Evolutionary conservation across 2,113 vertebrate species (phyloP).

Genomic region (Oncorhynchus tshawytscha): DNA sequence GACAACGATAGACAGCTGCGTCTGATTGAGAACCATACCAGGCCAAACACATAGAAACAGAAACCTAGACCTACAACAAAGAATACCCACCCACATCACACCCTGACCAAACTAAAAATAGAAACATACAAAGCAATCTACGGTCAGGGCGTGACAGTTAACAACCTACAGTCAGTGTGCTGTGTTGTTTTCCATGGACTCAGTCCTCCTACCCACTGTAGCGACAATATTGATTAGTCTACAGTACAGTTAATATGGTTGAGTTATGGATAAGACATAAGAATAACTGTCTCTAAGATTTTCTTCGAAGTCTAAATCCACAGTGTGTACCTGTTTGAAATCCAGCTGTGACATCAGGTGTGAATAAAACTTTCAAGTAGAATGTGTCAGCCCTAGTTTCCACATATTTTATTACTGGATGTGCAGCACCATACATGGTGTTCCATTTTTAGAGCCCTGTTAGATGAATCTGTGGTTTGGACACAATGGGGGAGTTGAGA

Average conservation of each 20-base stretch:
- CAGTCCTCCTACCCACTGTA: neutral
- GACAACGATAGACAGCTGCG: too few relatives aligned
- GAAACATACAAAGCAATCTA: too few relatives aligned
- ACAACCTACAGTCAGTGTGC: neutral
- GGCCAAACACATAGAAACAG: too few relatives aligned
- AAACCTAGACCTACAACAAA: too few relatives aligned
- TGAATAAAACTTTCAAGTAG: slow-evolving; percentile 60
- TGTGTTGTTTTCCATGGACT: neutral
- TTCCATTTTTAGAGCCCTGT: slow-evolving; percentile 62
- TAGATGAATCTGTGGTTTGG: slow-evolving; percentile 68
- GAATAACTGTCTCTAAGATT: slow-evolving; percentile 16
- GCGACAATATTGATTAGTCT: neutral
- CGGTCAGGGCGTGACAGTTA: neutral
- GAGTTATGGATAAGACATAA: neutral
- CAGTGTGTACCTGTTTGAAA: slow-evolving; percentile 5
- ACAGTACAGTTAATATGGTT: slow-evolving; percentile 3
- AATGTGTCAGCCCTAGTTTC: slow-evolving; percentile 53
- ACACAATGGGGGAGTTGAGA: slow-evolving; percentile 61
- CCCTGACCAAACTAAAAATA: too few relatives aligned
- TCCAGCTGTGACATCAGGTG: slow-evolving; percentile 47
- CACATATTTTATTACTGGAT: slow-evolving; percentile 57
- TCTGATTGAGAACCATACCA: too few relatives aligned
- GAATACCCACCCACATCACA: too few relatives aligned
- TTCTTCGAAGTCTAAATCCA: slow-evolving; percentile 9
- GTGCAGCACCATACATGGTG: slow-evolving; percentile 30